Conservation (phyloP, 1,140 invertebrate species). For the Drosophila neocordata region DNA sequence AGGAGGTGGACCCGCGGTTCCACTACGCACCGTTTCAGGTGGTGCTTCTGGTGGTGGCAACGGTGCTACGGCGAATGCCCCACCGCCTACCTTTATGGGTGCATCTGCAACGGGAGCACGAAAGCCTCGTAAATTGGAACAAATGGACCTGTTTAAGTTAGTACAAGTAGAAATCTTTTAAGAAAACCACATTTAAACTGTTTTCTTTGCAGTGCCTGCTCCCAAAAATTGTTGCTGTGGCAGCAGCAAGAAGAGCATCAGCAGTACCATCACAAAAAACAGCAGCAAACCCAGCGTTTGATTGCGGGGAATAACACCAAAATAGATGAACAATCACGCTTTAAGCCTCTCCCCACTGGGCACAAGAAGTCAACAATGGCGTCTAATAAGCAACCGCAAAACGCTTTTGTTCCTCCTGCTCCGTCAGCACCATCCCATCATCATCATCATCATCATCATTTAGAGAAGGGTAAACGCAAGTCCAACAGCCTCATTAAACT, state of each 20-base stretch:
- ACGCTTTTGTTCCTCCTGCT: neutral
- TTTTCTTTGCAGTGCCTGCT: slow-evolving; percentile 64
- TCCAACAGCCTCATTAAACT: slow-evolving; percentile 67
- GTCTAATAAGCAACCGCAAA: neutral
- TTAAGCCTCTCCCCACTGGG: slow-evolving; percentile 4
- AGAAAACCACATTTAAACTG: neutral
- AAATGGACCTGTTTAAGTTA: slow-evolving; percentile 76
- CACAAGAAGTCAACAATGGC: slow-evolving; percentile 4
- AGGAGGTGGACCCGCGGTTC: slow-evolving; percentile 14
- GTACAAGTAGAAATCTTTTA: neutral
- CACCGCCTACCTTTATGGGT: slow-evolving; percentile 43
- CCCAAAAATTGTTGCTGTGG: slow-evolving; percentile 75
- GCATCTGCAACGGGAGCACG: slow-evolving; percentile 33
- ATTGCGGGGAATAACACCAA: slow-evolving; percentile 32
- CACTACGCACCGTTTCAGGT: slow-evolving; percentile 26
- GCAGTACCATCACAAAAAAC: slow-evolving; percentile 48
- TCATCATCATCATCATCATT: neutral
- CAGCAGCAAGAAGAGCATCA: slow-evolving; percentile 58
- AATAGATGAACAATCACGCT: slow-evolving; percentile 28
- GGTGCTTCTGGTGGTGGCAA: neutral
- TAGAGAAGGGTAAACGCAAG: slow-evolving; percentile 56
- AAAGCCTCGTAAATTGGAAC: slow-evolving; percentile 56
- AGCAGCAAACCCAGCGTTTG: slow-evolving; percentile 41
- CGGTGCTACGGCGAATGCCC: neutral
- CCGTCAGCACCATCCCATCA: neutral